A percentile compares a stretch with the other conserved stretches of the same genome.
Evolutionary conservation across 2,797 vertebrate genomes (phyloP).

Genomic region (Forpus xanthops): DNA sequence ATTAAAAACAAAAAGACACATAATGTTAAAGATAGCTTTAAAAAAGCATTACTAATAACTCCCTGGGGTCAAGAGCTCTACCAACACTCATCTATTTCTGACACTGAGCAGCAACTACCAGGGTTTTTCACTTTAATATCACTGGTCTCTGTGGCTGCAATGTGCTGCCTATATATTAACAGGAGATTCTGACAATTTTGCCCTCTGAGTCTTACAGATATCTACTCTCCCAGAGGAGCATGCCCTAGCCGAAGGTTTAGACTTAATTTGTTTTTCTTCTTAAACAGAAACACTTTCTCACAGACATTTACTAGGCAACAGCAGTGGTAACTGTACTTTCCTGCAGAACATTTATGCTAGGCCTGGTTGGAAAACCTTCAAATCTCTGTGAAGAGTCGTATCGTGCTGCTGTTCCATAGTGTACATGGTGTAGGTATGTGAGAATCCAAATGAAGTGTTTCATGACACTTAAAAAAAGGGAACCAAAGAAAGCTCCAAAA

Average conservation of each 20-base stretch:
- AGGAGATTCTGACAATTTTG: slow-evolving; percentile 3
- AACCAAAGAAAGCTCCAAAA: neutral
- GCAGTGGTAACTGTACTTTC: neutral
- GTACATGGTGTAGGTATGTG: neutral
- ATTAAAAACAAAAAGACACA: slow-evolving; percentile 25
- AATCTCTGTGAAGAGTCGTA: neutral
- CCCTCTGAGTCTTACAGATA: slow-evolving; percentile 1
- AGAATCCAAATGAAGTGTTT: slow-evolving; percentile 13
- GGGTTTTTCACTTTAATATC: slow-evolving; percentile 1
- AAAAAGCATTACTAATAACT: slow-evolving; percentile 28
- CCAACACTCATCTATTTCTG: neutral
- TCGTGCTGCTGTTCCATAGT: neutral
- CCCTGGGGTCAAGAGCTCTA: neutral
- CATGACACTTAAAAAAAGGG: neutral
- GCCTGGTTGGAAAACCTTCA: neutral
- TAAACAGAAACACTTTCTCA: slow-evolving; percentile 12
- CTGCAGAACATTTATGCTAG: neutral
- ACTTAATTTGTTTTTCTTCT: slow-evolving; percentile 54
- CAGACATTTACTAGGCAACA: slow-evolving; percentile 38
- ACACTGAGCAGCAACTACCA: neutral
- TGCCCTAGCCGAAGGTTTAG: neutral
- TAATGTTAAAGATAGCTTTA: slow-evolving; percentile 34
- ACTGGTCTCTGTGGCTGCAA: neutral
- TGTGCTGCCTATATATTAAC: neutral
- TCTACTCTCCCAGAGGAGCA: neutral